A percentile compares a stretch with the other conserved stretches of the same genome.
Conservation (phyloP, 2,888 invertebrate genomes). For the Azorinus chamasolen region DNA sequence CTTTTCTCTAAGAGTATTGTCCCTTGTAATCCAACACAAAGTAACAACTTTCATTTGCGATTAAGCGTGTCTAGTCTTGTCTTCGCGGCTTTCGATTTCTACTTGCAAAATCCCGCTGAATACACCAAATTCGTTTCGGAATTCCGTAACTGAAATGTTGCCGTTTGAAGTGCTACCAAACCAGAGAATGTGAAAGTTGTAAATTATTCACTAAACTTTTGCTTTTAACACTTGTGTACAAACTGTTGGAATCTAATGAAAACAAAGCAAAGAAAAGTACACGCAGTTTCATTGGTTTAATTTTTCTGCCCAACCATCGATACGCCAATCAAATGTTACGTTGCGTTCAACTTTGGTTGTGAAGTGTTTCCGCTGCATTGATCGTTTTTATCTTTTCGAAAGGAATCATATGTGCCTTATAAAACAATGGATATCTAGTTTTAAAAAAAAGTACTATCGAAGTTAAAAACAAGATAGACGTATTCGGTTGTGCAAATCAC, state of each 20-base stretch:
- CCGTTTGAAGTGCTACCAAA: too few relatives aligned
- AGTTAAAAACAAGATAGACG: too few relatives aligned
- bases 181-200: too few relatives aligned
- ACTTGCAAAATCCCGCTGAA: not conserved
- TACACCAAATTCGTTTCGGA: too few relatives aligned
- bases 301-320: slow-evolving; percentile 9
- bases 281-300: slow-evolving; percentile 52
- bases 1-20: not conserved
- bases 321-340: slow-evolving; percentile 52
- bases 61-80: slow-evolving; percentile 19
- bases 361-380: slow-evolving; percentile 61
- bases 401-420: too few relatives aligned
- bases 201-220: too few relatives aligned
- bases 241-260: slow-evolving; percentile 57
- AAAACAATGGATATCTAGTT: too few relatives aligned
- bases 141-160: too few relatives aligned
- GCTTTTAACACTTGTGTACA: too few relatives aligned
- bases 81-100: slow-evolving; percentile 16
- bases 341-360: slow-evolving; percentile 39
- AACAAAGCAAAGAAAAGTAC: slow-evolving; percentile 63
- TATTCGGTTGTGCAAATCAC: not conserved
- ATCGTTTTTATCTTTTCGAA: slow-evolving; percentile 15
- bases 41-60: slow-evolving; percentile 5
- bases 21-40: not conserved
- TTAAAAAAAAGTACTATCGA: too few relatives aligned